Evolutionary conservation across 2,797 vertebrate genomes (phyloP).

Genomic region (Arnoldichthys spilopterus): DNA sequence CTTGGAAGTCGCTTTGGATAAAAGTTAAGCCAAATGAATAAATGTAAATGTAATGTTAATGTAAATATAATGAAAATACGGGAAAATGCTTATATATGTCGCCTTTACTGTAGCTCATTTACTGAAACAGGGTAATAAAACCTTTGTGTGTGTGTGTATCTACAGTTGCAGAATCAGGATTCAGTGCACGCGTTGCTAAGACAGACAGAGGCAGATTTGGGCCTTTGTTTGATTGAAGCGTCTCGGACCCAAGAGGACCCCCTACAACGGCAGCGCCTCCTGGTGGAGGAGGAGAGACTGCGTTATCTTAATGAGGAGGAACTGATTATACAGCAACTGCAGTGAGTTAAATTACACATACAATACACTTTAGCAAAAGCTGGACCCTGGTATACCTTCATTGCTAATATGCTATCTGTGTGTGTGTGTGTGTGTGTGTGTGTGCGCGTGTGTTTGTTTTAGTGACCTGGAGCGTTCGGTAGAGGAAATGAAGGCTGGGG

Average conservation of each 20-base stretch:
- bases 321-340: slow-evolving; percentile 93
- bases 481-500: slow-evolving; percentile 91
- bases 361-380: neutral
- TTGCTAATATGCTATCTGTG: neutral
- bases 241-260: slow-evolving; percentile 94
- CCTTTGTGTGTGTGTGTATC: neutral
- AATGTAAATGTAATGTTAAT: no score
- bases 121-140: neutral
- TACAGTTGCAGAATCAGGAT: slow-evolving; percentile 94
- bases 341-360: slow-evolving; percentile 79
- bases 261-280: slow-evolving; percentile 92
- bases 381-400: neutral
- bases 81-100: no score
- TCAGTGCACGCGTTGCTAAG: slow-evolving; percentile 86
- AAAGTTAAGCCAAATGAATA: no score
- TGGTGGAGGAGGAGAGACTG: slow-evolving; percentile 95
- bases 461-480: slow-evolving; percentile 93
- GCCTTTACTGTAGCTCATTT: no score
- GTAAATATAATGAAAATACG: no score
- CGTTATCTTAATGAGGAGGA: slow-evolving; percentile 97
- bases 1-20: no score
- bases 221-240: slow-evolving; percentile 90
- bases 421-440: neutral
- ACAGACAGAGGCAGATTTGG: slow-evolving; percentile 91
- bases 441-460: slow-evolving; percentile 36